Evolutionary conservation across 2,113 vertebrate species (phyloP).

Genomic region (Laterallus jamaicensis): DNA sequence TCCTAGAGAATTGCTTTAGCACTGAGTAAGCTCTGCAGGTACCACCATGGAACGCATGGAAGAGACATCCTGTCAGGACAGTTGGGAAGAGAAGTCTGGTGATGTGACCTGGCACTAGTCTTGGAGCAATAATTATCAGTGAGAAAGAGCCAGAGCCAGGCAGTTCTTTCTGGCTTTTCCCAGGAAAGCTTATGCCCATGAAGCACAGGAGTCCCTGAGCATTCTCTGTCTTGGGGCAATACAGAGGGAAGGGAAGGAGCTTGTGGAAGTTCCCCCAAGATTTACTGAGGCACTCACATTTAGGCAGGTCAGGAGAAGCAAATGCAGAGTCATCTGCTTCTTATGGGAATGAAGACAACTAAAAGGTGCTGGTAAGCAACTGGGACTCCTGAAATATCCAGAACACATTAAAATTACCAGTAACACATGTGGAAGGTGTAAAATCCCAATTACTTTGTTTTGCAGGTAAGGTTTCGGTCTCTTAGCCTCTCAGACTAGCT

Average conservation of each 20-base stretch:
- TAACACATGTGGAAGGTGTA: not conserved
- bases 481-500: not conserved
- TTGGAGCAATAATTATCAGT: not conserved
- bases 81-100: not conserved
- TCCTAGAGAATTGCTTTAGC: not conserved
- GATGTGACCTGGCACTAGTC: not conserved
- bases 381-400: not conserved
- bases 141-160: not conserved
- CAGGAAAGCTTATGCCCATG: not conserved
- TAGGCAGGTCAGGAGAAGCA: not conserved
- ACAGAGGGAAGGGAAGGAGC: not conserved
- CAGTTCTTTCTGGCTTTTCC: not conserved
- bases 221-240: not conserved
- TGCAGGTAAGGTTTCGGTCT: not conserved
- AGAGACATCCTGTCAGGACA: not conserved
- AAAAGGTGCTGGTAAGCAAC: not conserved
- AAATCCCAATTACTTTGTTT: not conserved
- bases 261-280: not conserved
- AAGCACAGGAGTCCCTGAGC: not conserved
- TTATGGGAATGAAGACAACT: not conserved
- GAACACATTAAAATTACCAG: not conserved
- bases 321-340: not conserved
- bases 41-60: rapidly evolving
- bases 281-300: not conserved
- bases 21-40: not conserved